Evolutionary conservation across 2,888 invertebrate genomes (phyloP).

Genomic region (Euphydryas editha): DNA sequence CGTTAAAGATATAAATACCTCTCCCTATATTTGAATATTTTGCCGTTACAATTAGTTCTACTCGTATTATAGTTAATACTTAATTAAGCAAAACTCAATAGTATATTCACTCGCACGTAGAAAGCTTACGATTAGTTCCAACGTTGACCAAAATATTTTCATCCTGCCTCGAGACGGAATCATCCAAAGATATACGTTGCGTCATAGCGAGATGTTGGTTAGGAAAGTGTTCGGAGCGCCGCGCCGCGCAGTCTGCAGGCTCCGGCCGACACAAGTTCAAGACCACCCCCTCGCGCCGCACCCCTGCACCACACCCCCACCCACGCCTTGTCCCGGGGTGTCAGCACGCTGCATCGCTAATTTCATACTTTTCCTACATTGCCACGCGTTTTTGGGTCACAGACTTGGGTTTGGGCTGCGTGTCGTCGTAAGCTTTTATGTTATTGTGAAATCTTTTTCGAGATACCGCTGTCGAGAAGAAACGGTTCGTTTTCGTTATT

Average conservation of each 20-base stretch:
- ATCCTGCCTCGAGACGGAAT: neutral
- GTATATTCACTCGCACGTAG: neutral
- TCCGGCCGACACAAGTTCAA: slow-evolving; percentile 55
- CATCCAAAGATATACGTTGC: slow-evolving; percentile 7
- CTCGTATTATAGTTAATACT: too few relatives aligned
- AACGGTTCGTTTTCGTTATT: neutral
- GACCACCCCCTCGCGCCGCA: slow-evolving; percentile 45
- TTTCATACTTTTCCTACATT: slow-evolving; percentile 37
- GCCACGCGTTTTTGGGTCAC: slow-evolving; percentile 45
- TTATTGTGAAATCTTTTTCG: neutral
- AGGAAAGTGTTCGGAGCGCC: slow-evolving; percentile 16
- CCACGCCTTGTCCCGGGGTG: slow-evolving; percentile 13
- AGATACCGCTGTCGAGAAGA: neutral
- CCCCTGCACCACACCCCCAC: slow-evolving; percentile 21
- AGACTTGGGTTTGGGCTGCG: slow-evolving; percentile 1
- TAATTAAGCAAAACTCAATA: neutral
- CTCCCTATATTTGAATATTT: too few relatives aligned
- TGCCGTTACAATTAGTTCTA: too few relatives aligned
- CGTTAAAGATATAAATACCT: too few relatives aligned
- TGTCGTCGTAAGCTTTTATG: neutral
- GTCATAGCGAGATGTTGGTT: slow-evolving; percentile 14
- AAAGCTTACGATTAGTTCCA: neutral
- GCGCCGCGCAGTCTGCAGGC: slow-evolving; percentile 41
- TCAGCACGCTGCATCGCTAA: slow-evolving; percentile 39
- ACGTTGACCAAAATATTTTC: neutral